Evolutionary conservation across 2,797 vertebrate genomes (phyloP).

Genomic region (Buceros bicornis): DNA sequence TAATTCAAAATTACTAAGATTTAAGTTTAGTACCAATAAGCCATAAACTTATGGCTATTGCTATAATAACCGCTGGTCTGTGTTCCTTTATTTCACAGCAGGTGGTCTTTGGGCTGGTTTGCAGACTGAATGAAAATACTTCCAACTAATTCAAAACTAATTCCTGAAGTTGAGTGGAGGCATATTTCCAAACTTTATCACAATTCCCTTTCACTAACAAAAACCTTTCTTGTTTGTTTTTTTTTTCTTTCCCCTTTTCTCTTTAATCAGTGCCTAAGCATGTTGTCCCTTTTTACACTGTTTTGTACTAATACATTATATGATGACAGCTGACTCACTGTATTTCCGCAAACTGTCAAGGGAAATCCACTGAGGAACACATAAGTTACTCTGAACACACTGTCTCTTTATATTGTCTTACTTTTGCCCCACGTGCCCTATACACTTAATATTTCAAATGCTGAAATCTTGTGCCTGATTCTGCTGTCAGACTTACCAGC

Average conservation of each 20-base stretch:
- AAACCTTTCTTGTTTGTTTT: slow-evolving; percentile 2
- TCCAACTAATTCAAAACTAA: slow-evolving; percentile 76
- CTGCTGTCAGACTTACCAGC: neutral
- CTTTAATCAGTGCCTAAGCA: slow-evolving; percentile 58
- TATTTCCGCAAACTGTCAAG: slow-evolving; percentile 70
- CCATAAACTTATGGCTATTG: slow-evolving; percentile 85
- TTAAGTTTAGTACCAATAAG: slow-evolving; percentile 84
- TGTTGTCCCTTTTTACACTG: slow-evolving; percentile 72
- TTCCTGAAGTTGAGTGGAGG: slow-evolving; percentile 74
- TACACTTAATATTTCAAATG: neutral
- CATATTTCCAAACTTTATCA: slow-evolving; percentile 64
- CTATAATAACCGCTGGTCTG: slow-evolving; percentile 79
- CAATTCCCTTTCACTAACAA: slow-evolving; percentile 62
- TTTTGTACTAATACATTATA: slow-evolving; percentile 71
- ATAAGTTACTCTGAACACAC: slow-evolving; percentile 41
- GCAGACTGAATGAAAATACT: slow-evolving; percentile 69
- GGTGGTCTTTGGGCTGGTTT: slow-evolving; percentile 78
- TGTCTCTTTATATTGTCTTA: slow-evolving; percentile 25
- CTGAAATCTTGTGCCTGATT: neutral
- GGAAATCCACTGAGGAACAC: slow-evolving; percentile 46
- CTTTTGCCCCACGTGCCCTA: neutral
- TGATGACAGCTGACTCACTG: slow-evolving; percentile 73
- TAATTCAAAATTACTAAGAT: slow-evolving; percentile 85
- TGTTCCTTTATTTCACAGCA: slow-evolving; percentile 79
- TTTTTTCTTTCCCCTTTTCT: neutral